Evolutionary conservation across 2,113 vertebrate genomes (phyloP), one percentile per base, ranked within the genome.

Genomic region (Seriola dumerili): DNA sequence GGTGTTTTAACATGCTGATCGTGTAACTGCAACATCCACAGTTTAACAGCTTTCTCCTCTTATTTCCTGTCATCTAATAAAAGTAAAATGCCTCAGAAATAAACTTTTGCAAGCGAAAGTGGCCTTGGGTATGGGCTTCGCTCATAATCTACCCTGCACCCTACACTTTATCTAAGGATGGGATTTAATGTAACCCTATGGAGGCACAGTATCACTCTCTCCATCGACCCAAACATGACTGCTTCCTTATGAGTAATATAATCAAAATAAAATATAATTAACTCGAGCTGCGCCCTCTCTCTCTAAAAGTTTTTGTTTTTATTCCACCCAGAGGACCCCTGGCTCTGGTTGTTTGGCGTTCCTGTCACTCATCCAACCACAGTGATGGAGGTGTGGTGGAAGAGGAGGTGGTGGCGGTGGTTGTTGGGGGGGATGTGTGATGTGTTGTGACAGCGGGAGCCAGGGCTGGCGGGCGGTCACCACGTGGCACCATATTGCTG

Each of bases 391-490:
- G 89, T 88, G 91, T 87, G 84, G 88, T 78, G 61, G 79, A 66
- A 75, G 83, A 89, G 75, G 83, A 83, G 85, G 83, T 62, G 83
- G 84, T 70, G 90, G 85, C 13, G 82, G 69, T 86, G 83, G 82
- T 76, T 89, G 85, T 14, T 86, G 85, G 85, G 85, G 80, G 88
- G 80, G 88, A 89, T 81, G 87, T 32, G 80, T 95, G 95, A 96
- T 96, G 90, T 91, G 91, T 95, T 95, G 91, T 96, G 96, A 96
- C 96, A 96, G 93, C 81, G 93, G 92, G 92, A 86, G 93, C 91
- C 88, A 42, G 87, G 85, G 94, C 93, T 93, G 90, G 94, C 93
- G 87, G 93, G 92, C 93, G 92, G 93, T 94, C 92, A 93, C 94
- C 92, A 80, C 90, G 89, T 88, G 77, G 93, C 95, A 96, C 95